A percentile compares a stretch with the other conserved stretches of the same genome.
Conservation (phyloP, 2,113 vertebrate species). For the Procavia capensis region DNA sequence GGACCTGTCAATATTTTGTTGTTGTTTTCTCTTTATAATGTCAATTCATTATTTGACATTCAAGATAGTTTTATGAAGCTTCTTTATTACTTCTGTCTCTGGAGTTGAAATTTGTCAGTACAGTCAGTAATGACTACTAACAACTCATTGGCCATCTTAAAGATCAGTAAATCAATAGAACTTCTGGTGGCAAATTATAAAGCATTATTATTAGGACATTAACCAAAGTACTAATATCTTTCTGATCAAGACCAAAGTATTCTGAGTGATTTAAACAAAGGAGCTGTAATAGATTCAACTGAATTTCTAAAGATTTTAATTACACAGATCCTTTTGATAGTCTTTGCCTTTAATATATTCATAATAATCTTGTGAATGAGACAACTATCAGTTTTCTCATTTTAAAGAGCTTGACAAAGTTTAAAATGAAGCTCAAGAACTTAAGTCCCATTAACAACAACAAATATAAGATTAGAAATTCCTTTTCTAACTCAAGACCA, state of each 20-base stretch:
- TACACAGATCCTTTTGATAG: background rate
- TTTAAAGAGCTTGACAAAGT: background rate
- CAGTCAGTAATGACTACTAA: background rate
- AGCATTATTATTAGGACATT: constrained; percentile 1
- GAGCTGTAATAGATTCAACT: background rate
- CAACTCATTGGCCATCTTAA: background rate
- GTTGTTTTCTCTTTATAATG: background rate
- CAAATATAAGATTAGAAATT: background rate
- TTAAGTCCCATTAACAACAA: background rate
- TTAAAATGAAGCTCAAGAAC: constrained; percentile 9
- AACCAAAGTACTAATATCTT: background rate
- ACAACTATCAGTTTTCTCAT: background rate
- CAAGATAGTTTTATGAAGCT: background rate
- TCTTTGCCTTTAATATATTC: background rate
- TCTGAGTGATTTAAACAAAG: constrained; percentile 34
- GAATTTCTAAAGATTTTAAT: background rate
- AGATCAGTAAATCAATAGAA: background rate
- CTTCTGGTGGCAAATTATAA: constrained; percentile 29
- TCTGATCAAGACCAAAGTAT: constrained; percentile 36
- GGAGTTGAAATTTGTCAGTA: background rate
- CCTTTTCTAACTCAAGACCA: background rate
- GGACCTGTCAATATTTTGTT: background rate
- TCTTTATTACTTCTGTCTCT: background rate
- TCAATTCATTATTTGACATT: background rate
- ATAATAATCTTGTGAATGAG: background rate